Evolutionary conservation across 2,113 vertebrate genomes (phyloP), one percentile per base, ranked within the genome.

Genomic region (Kryptolebias marmoratus): DNA sequence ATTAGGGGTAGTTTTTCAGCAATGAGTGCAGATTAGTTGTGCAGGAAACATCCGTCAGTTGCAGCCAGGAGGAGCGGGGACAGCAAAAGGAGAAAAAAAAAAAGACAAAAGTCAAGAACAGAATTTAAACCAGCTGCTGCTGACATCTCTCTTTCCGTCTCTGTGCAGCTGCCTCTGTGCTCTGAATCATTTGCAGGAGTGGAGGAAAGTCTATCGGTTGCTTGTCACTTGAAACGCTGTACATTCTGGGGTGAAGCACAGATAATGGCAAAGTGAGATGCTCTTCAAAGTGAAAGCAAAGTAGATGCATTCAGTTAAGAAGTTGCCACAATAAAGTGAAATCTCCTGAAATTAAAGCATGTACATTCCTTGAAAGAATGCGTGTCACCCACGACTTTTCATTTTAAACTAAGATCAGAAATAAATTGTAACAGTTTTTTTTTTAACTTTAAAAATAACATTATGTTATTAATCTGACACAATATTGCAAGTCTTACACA

Each of bases 21-120:
- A 47, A 87, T 72, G 55, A 87, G 78, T 91, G 84, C 77, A 91
- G 93, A 94, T 94, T 90, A 91, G 89, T 88, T 90, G 82, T 87
- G 87, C 83, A 66, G 88, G 88, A 90, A 83, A 81, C 90, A 93
- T 94, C 88, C 87, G 79, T 92, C 91, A 92, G 84, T 68, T 49
- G 73, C 48, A 22, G 60, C 53, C 57, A 85, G 76, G 62, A 72
- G 84, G 64, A 65, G 63, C 59, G 39, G 59, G 50, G 83, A 66
- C 50, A 53, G 68, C 32, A 30, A 70, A 71, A 56, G 55, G 58
- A 28, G 14, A 77, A 82, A 88, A 92, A 90, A 42, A 45, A 79
- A 82, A 86, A 85, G 87, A 87, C 86, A 86, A 88, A 92, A 90
- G 84, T 91, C 84, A 86, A 81, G 82, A 90, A 84, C 73, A 76